Evolutionary conservation across 2,113 vertebrate species (phyloP).

Genomic region (Nestor notabilis): DNA sequence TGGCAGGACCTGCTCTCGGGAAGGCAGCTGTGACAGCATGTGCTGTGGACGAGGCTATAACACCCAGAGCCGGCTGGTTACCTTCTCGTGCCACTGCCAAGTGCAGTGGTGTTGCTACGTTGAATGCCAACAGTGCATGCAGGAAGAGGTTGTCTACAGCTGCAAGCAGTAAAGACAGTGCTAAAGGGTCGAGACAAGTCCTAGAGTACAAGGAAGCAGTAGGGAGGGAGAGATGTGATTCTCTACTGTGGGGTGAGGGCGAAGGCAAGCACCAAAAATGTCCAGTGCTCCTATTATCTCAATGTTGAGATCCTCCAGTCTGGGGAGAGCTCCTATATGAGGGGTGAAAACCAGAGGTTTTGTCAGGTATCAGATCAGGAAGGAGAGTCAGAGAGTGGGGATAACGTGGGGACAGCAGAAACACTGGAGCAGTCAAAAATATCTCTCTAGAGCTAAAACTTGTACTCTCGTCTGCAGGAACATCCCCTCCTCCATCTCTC

Average conservation of each 20-base stretch:
- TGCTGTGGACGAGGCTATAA: conserved; percentile 97
- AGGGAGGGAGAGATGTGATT: background rate
- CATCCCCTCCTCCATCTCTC: background rate
- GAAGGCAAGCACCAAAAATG: background rate
- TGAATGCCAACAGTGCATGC: conserved; percentile 94
- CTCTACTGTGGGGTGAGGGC: background rate
- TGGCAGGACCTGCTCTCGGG: conserved; percentile 88
- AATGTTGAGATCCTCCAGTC: background rate
- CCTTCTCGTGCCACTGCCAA: conserved; percentile 95
- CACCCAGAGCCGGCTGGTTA: conserved; percentile 91
- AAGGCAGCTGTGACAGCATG: conserved; percentile 91
- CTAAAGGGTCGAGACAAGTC: background rate
- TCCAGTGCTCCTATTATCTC: background rate
- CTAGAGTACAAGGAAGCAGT: background rate
- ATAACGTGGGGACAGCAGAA: background rate
- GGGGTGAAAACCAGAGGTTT: background rate
- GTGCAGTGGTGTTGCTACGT: conserved; percentile 99
- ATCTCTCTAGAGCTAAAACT: background rate
- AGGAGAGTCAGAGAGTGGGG: background rate
- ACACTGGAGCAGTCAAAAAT: background rate
- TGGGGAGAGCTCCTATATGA: background rate
- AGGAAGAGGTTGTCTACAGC: conserved; percentile 94
- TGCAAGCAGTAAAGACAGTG: conserved; percentile 83
- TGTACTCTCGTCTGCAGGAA: background rate
- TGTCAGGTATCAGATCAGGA: background rate